Percentiles rank a stretch among this genome's conserved stretches.
These are phyloP conservation scores for Eulithis prunata DNA, from an alignment of 2,888 invertebrate species.

Conservation along the genomic window DNA sequence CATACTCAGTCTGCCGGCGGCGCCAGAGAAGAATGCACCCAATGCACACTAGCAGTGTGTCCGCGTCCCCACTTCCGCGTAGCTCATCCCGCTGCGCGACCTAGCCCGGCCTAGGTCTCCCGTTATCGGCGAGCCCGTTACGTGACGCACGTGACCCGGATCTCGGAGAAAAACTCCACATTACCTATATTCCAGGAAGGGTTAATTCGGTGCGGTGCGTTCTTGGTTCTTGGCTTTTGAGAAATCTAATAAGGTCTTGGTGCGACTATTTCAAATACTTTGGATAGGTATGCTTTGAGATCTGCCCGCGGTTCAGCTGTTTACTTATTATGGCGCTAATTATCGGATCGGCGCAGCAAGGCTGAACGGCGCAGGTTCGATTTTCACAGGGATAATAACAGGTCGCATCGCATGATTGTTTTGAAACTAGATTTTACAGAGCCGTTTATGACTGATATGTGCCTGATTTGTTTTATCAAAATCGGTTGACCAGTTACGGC, in stretches of 20 bases:
- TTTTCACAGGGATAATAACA: no score
- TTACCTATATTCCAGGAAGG: conserved; percentile 37
- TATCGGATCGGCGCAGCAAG: no score
- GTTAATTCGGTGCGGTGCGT: conserved; percentile 7
- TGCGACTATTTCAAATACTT: no score
- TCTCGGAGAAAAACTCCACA: conserved; percentile 59
- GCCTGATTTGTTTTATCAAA: no score
- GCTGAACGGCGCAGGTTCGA: no score
- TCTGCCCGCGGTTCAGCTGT: no score
- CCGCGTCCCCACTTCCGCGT: conserved; percentile 79
- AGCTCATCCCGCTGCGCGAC: conserved; percentile 82
- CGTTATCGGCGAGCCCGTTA: conserved; percentile 79
- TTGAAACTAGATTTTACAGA: no score
- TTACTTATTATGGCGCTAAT: no score
- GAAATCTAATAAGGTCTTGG: background rate
- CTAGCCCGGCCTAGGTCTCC: conserved; percentile 74
- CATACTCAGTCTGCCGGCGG: conserved; percentile 2
- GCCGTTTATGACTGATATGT: no score
- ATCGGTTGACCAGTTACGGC: no score
- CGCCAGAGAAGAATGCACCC: conserved; percentile 23
- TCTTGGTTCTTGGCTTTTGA: background rate
- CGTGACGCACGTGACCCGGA: conserved; percentile 82
- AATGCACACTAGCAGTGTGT: conserved; percentile 42
- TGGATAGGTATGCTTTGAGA: no score
- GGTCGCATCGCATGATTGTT: no score